phyloP scores from a whole-genome alignment of 1,140 invertebrate species.

The Megalonaias nervosa region DNA sequence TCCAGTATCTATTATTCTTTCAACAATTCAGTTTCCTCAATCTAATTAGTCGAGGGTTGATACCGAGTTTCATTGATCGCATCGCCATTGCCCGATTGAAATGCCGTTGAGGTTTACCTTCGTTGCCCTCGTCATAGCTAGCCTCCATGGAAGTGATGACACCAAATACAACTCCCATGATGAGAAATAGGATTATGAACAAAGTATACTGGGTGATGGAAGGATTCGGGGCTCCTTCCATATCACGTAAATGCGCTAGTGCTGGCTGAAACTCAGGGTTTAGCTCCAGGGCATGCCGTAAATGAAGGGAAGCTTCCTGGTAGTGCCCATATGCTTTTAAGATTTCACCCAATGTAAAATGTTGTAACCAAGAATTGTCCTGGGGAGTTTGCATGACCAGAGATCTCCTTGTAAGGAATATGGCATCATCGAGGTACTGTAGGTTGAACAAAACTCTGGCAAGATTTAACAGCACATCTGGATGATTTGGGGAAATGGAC shows the following conservation, averaged over 20 bases:
- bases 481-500: conserved; percentile 87
- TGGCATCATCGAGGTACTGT: conserved; percentile 90
- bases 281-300: conserved; percentile 84
- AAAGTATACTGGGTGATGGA: conserved; percentile 79
- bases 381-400: conserved; percentile 84
- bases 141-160: conserved; percentile 83
- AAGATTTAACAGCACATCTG: conserved; percentile 86
- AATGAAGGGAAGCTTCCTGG: conserved; percentile 86
- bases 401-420: conserved; percentile 84
- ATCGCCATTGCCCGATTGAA: conserved; percentile 90
- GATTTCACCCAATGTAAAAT: conserved; percentile 83
- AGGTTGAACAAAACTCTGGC: conserved; percentile 87
- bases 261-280: conserved; percentile 88
- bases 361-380: conserved; percentile 90
- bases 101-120: conserved; percentile 82
- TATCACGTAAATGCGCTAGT: conserved; percentile 81
- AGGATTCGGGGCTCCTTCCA: conserved; percentile 61
- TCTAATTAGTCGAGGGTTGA: conserved; percentile 71
- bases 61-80: conserved; percentile 79
- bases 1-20: too few species aligned
- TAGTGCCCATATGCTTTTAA: conserved; percentile 84
- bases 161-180: conserved; percentile 82
- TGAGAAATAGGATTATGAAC: conserved; percentile 88
- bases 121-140: conserved; percentile 72
- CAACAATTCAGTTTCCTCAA: conserved; percentile 60